phyloP scores from a whole-genome alignment of 2,888 invertebrate species.

The Hydraecia micacea region DNA sequence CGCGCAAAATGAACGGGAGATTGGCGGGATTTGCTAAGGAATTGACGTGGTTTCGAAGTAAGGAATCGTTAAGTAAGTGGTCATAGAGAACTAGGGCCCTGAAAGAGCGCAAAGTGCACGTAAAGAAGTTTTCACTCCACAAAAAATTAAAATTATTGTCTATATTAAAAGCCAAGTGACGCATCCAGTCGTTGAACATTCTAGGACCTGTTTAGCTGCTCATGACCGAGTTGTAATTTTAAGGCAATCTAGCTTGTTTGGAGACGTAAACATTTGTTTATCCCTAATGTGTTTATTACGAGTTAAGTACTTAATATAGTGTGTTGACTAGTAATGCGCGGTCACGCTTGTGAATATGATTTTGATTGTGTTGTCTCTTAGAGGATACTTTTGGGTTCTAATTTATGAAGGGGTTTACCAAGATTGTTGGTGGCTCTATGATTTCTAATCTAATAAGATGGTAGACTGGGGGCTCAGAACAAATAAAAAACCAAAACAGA shows the following conservation, averaged over 20 bases:
- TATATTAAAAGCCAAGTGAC: conserved; percentile 7
- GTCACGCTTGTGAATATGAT: conserved; percentile 47
- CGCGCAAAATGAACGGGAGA: too few relatives aligned
- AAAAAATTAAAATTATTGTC: not conserved
- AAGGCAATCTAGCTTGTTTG: conserved; percentile 73
- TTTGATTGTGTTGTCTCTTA: conserved; percentile 11
- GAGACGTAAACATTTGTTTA: conserved; percentile 56
- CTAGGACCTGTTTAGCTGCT: conserved; percentile 67
- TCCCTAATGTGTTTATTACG: conserved; percentile 52
- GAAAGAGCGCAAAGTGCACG: not conserved
- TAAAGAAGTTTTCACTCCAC: not conserved
- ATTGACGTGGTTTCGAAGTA: too few relatives aligned
- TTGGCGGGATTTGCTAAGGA: too few relatives aligned
- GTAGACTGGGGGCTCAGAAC: too few relatives aligned
- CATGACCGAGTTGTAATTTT: conserved; percentile 77
- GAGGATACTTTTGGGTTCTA: not conserved
- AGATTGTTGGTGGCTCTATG: not conserved
- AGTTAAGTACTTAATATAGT: conserved; percentile 23
- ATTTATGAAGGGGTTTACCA: conserved; percentile 4
- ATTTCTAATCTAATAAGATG: not conserved
- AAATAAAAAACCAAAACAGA: too few relatives aligned
- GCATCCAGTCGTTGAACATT: conserved; percentile 27
- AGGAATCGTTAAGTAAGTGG: too few relatives aligned
- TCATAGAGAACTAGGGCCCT: too few relatives aligned
- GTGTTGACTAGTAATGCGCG: conserved; percentile 36